A percentile compares a stretch with the other conserved stretches of the same genome.
These are phyloP conservation scores for Phthorimaea operculella DNA, from an alignment of 1,140 invertebrate genomes.

Conservation along the genomic window DNA sequence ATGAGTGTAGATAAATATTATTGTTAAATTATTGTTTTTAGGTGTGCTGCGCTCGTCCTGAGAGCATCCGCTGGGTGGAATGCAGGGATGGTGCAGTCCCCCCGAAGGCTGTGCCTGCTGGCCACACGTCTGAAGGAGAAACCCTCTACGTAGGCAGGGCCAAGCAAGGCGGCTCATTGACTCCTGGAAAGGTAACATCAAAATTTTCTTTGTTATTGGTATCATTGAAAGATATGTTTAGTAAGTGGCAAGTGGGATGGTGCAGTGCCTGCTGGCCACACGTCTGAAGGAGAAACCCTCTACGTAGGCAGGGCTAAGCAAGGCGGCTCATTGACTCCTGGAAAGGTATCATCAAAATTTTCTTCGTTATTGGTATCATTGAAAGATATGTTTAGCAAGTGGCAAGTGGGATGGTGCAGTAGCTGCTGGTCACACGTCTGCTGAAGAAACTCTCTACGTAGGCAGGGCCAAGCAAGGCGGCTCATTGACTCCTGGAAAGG, in stretches of 20 bases:
- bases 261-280: constrained; percentile 68
- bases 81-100: constrained; percentile 65
- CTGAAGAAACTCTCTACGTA: constrained; percentile 75
- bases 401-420: constrained; percentile 63
- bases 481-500: constrained; percentile 79
- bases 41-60: constrained; percentile 48
- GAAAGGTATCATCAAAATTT: constrained; percentile 73
- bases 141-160: constrained; percentile 75
- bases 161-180: constrained; percentile 72
- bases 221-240: too few species aligned
- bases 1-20: too few species aligned
- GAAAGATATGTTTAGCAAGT: too few species aligned
- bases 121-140: constrained; percentile 71
- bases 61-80: constrained; percentile 62
- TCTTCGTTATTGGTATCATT: too few species aligned
- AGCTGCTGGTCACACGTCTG: constrained; percentile 68
- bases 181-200: constrained; percentile 75
- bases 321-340: constrained; percentile 74
- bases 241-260: too few species aligned
- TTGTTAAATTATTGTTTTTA: constrained; percentile 18
- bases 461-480: constrained; percentile 73
- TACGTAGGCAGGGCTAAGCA: constrained; percentile 74
- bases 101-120: constrained; percentile 69
- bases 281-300: constrained; percentile 71
- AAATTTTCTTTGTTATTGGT: too few species aligned